Percentiles rank a stretch among this genome's conserved stretches.
phyloP scores from a whole-genome alignment of 2,113 vertebrate species.

The Gulo gulo region DNA sequence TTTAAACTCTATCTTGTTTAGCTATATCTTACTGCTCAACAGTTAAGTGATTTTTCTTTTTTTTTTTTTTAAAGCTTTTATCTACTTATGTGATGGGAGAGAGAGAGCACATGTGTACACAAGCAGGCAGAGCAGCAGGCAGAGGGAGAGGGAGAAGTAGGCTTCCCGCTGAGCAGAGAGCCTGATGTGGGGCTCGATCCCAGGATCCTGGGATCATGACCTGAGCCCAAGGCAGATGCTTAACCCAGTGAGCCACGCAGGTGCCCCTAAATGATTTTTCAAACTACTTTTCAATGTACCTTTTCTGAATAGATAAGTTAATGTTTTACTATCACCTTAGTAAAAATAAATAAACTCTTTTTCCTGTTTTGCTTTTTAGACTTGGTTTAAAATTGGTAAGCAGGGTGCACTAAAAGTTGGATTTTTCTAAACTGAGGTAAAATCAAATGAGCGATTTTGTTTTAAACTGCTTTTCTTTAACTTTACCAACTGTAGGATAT shows the following conservation, averaged over 20 bases:
- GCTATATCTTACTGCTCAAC: background rate
- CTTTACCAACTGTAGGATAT: background rate
- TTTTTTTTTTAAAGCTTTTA: too few relatives aligned
- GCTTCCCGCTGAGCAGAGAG: too few relatives aligned
- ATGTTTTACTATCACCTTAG: background rate
- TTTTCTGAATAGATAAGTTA: background rate
- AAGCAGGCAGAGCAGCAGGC: too few relatives aligned
- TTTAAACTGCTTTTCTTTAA: conserved; percentile 4
- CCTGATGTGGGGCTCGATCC: too few relatives aligned
- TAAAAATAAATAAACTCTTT: background rate
- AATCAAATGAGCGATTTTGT: conserved; percentile 7
- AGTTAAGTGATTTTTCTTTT: background rate
- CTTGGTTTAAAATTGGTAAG: conserved; percentile 2
- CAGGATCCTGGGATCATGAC: too few relatives aligned
- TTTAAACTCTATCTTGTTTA: background rate
- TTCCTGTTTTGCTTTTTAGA: background rate
- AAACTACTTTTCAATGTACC: background rate
- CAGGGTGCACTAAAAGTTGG: background rate
- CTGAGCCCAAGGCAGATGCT: too few relatives aligned
- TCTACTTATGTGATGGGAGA: too few relatives aligned
- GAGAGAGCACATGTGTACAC: too few relatives aligned
- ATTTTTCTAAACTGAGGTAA: conserved; percentile 27
- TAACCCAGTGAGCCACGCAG: too few relatives aligned
- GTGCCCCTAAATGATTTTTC: too few relatives aligned
- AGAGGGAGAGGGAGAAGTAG: too few relatives aligned